These are phyloP conservation scores for Enoplosus armatus DNA, from an alignment of 2,797 vertebrate genomes.

Conservation along the genomic window DNA sequence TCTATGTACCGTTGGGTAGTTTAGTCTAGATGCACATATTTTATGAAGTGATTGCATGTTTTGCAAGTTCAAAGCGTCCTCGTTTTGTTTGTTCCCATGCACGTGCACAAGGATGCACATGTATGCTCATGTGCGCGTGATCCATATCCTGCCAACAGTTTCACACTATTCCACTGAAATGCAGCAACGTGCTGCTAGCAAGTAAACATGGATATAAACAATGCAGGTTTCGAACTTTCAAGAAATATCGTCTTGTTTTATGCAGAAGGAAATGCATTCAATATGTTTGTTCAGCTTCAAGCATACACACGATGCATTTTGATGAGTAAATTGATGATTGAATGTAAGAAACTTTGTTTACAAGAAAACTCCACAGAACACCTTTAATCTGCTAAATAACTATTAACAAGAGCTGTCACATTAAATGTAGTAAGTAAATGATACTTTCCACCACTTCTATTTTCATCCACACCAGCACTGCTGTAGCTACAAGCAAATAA, in stretches of 20 bases:
- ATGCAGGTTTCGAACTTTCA: not conserved
- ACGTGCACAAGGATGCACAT: not conserved
- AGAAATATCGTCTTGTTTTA: not conserved
- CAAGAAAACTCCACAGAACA: not conserved
- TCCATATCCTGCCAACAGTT: not conserved
- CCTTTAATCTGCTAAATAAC: conserved; percentile 10
- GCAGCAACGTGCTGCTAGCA: not conserved
- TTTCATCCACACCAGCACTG: conserved; percentile 6
- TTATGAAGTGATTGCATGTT: not conserved
- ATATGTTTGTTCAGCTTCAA: not conserved
- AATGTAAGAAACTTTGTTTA: not conserved
- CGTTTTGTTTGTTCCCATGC: not conserved
- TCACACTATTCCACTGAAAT: not conserved
- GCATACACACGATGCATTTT: not conserved
- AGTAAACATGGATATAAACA: not conserved
- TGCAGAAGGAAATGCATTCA: not conserved
- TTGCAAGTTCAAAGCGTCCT: not conserved
- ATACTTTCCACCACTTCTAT: conserved; percentile 14
- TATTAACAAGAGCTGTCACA: not conserved
- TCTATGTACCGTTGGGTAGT: not conserved
- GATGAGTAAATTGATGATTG: not conserved
- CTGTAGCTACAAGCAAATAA: conserved; percentile 23
- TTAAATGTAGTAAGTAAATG: not conserved
- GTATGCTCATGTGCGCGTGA: not conserved
- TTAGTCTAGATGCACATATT: not conserved